Base-by-base conservation (phyloP, 2,113 vertebrate genomes). In the Syngnathus typhle region DNA sequence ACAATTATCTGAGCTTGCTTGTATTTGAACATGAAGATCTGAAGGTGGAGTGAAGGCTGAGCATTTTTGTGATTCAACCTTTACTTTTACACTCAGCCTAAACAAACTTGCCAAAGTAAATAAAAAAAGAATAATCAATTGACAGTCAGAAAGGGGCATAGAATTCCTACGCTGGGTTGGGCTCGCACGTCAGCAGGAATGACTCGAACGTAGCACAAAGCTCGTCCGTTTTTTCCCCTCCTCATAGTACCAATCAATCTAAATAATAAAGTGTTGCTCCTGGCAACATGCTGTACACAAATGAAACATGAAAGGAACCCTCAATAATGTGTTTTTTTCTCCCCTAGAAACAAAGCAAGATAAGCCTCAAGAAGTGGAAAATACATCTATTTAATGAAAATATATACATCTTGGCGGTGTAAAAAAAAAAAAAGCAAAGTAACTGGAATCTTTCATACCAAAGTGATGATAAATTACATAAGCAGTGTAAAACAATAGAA, bases 141-240 rank as follows among this genome's bases (percentile, higher is more conserved):
- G 27, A 60, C 21, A 43, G 32, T 16, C 39, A 10, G 49, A 36
- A 19, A 0, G 27, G 4, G 23, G 60, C 44, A 2, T 1, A 11
- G 36, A 55, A 87, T 88, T 87, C 84, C 82, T 78, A 51, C 1
- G 0, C 18, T 68, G 85, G 88, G 86, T 78, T 82, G 68, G 68
- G 59, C 63, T 46, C 2, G 21, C 38, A 6, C 64, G 8, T 77
- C 68, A 70, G n/a, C 18, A 5, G 1, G 0, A 71, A 69, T 85
- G 71, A 81, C 77, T 74, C 62, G 72, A 78, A 73, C 16, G 52
- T 36, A 43, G 55, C 63, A 47, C 46, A 54, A 46, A 38, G 46
- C 66, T 74, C 74, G 73, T 65, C 74, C 75, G 6, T 21, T 13
- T 61, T 79, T 39, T 23, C 9, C n/a, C 37, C 27, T 23, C n/a